Evolutionary conservation across 1,140 invertebrate genomes (phyloP), one percentile per base, ranked within the genome.

Genomic region (Drosophila nasuta): DNA sequence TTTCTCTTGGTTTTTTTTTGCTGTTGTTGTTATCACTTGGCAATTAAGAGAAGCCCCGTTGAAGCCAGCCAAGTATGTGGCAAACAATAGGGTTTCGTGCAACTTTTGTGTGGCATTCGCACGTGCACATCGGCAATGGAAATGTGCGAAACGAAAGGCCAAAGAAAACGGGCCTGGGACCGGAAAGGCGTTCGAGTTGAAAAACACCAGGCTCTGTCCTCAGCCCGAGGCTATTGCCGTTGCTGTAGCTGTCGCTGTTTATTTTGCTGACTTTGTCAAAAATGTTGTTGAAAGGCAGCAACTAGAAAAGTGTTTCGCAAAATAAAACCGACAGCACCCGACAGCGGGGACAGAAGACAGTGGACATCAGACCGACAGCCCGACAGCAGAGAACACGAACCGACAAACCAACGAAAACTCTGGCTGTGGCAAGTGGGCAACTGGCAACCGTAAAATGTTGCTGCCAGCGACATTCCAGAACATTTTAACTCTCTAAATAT

Each of bases 261-360:
- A 41, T 56, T 75, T 63, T 51, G 77, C 69, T 68, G 81, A 85
- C 70, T 78, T 78, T 81, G 77, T 81, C 77, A 81, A 85, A 85
- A 85, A 71, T 72, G 20, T 28, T 75, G 65, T 81, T 68, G 74
- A 81, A 81, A 81, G 58, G 64, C 63, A 75, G 51, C 79, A 75
- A 58, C 79, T 68, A 75, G 82, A 67, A 62, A 79, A 64, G 58
- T 79, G 85, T 81, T 85, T 81, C 63, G 45, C 45, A 30, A 49
- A 52, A 49, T 75, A 64, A 69, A 79, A 54, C 81, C 70, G 77
- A 85, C 81, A 83, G 82, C 43, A 49, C 10, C 17, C 15, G 54
- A 25, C 65, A 57, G 35, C 68, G 4, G 56, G 15, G 54, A 25
- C 65, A 57, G 35, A 60, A 1, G 56, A 33, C 56, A 30, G n/a